Conservation (phyloP, 2,113 vertebrate species). For the Nesogale talazaci region DNA sequence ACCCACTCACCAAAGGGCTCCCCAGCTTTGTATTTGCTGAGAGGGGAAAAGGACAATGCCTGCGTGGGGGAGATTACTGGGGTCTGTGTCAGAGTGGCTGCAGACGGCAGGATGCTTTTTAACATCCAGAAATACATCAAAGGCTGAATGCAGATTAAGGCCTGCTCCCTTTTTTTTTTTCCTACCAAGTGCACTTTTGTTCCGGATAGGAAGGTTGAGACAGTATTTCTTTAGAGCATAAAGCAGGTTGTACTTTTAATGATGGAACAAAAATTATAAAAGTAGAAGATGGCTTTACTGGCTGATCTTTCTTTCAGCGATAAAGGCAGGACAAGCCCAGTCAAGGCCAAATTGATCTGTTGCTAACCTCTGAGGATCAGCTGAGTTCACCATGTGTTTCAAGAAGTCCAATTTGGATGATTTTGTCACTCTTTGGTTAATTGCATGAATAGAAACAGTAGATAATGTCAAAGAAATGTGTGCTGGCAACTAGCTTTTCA, state of each 20-base stretch:
- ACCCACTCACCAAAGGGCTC: neutral
- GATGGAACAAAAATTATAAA: conserved; percentile 79
- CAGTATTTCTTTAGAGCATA: conserved; percentile 72
- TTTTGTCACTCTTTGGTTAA: conserved; percentile 22
- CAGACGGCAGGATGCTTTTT: conserved; percentile 67
- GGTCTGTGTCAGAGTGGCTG: conserved; percentile 34
- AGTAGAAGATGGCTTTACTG: conserved; percentile 61
- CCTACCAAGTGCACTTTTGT: conserved; percentile 73
- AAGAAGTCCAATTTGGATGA: conserved; percentile 44
- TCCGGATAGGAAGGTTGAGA: conserved; percentile 78
- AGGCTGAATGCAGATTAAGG: conserved; percentile 77
- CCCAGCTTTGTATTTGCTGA: conserved; percentile 9
- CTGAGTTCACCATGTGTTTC: neutral
- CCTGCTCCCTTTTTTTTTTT: conserved; percentile 4
- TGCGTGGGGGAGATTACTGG: neutral
- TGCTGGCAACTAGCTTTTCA: neutral
- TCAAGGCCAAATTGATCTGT: conserved; percentile 59
- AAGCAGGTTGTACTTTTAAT: conserved; percentile 79
- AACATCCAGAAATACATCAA: conserved; percentile 78
- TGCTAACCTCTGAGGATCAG: conserved; percentile 31
- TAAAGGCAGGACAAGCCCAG: conserved; percentile 62
- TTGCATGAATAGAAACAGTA: conserved; percentile 45
- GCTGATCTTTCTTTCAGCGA: conserved; percentile 9
- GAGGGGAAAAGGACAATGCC: conserved; percentile 9
- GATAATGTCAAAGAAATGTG: neutral